Conservation (phyloP, 2,797 vertebrate species). For the Cynodonichthys magdalenae region DNA sequence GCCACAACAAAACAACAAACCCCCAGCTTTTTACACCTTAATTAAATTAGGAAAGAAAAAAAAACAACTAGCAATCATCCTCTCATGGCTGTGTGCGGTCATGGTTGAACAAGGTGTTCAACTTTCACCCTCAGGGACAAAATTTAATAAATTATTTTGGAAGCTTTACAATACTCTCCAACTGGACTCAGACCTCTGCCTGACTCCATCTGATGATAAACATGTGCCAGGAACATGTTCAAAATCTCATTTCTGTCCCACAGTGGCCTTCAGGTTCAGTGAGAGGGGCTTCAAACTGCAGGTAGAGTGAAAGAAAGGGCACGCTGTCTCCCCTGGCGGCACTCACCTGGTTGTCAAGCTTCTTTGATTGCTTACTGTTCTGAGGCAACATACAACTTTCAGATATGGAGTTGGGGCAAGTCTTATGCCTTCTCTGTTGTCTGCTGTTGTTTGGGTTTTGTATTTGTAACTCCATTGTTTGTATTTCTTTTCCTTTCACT, state of each 20-base stretch:
- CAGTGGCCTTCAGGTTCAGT: constrained; percentile 30
- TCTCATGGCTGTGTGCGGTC: not conserved
- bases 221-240: constrained; percentile 38
- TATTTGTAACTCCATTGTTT: not conserved
- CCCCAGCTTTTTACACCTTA: no score
- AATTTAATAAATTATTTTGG: constrained; percentile 26
- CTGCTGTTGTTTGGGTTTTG: constrained; percentile 16
- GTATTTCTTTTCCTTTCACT: not conserved
- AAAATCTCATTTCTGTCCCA: constrained; percentile 35
- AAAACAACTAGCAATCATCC: constrained; percentile 1
- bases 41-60: no score
- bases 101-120: constrained; percentile 17
- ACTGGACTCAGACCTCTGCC: constrained; percentile 33
- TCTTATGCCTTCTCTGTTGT: constrained; percentile 9
- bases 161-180: constrained; percentile 22
- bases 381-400: constrained; percentile 29
- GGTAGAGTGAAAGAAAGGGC: constrained; percentile 19
- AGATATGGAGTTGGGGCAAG: constrained; percentile 25
- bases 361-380: constrained; percentile 49
- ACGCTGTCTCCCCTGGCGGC: constrained; percentile 21
- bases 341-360: constrained; percentile 34
- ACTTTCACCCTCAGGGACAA: constrained; percentile 14
- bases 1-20: no score
- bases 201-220: constrained; percentile 49
- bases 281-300: constrained; percentile 43